Conservation (phyloP, 2,888 invertebrate genomes). For the Melanostoma scalare region DNA sequence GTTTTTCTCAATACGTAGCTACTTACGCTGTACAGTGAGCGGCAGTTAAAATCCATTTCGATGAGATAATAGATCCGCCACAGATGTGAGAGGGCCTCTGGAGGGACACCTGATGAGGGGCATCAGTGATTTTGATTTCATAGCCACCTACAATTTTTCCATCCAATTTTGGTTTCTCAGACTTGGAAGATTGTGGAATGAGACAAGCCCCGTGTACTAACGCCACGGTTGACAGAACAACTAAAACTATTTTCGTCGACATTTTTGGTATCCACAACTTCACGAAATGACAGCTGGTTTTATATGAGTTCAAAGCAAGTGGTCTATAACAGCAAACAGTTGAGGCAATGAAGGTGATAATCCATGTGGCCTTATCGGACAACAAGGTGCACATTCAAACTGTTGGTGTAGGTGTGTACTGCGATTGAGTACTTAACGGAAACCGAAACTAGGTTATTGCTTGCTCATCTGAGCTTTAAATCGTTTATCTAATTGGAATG, state of each 20-base stretch:
- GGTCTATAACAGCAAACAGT: slow-evolving; percentile 45
- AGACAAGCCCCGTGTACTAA: slow-evolving; percentile 53
- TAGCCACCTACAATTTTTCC: slow-evolving; percentile 81
- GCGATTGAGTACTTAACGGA: slow-evolving; percentile 39
- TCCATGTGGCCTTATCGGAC: slow-evolving; percentile 35
- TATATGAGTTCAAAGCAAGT: slow-evolving; percentile 33
- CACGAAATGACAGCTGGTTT: slow-evolving; percentile 28
- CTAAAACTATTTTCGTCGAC: slow-evolving; percentile 11
- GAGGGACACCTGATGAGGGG: slow-evolving; percentile 80
- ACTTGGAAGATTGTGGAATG: slow-evolving; percentile 28
- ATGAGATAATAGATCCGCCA: slow-evolving; percentile 80
- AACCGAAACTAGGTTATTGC: slow-evolving; percentile 40
- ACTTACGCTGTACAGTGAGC: slow-evolving; percentile 81
- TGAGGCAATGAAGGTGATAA: slow-evolving; percentile 47
- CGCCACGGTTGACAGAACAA: background rate
- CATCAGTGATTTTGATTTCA: slow-evolving; percentile 80
- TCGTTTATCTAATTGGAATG: slow-evolving; percentile 50
- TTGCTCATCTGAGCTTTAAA: slow-evolving; percentile 30
- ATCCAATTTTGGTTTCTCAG: slow-evolving; percentile 78
- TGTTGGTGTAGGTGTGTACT: slow-evolving; percentile 40
- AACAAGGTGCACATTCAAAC: slow-evolving; percentile 7
- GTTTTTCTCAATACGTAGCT: slow-evolving; percentile 17
- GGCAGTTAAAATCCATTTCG: slow-evolving; percentile 80
- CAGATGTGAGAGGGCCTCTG: slow-evolving; percentile 80
- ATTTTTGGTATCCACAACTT: slow-evolving; percentile 33